Base-by-base conservation (phyloP, 2,113 vertebrate genomes). In the Zapornia atra region DNA sequence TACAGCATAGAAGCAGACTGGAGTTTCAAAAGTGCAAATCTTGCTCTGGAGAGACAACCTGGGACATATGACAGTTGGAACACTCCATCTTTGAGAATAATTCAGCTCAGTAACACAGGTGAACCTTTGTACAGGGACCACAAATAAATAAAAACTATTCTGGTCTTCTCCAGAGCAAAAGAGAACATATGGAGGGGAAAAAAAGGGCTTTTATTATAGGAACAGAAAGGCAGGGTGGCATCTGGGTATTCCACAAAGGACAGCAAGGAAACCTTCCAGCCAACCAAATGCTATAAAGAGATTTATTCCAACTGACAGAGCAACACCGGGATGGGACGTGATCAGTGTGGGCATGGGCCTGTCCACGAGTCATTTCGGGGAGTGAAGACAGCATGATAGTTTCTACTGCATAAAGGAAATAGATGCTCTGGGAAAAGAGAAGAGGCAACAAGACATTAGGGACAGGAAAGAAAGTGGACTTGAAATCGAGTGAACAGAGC, bases 221-320 rank as follows among this genome's bases (percentile, higher is more conserved):
- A 82, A 71, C 0, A 82, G 48, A 89, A 91, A 89, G 18, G 42
- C n/a, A 79, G 34, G 14, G 33, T 51, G 29, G 56, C 48, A 78
- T 66, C 31, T 61, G 33, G 51, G n/a, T 31, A 50, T 86, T 81
- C 2, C 3, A 79, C 13, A 73, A 53, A 64, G 68, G 83, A 71
- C 0, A 2, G 70, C 22, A 22, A 87, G 57, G 61, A 87, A 61
- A n/a, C 24, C 73, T 94, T 76, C n/a, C 73, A 91, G 57, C 12
- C 91, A 85, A 18, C 2, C 3, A 44, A 84, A 82, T 6, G 12
- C 14, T 79, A 25, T 6, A n/a, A 80, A 80, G 28, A 36, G 13
- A 85, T 91, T 84, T 84, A 84, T 89, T 82, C 76, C 81, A 82
- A 40, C 64, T 79, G 42, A 83, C 42, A 91, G 64, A 78, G 29